Percentiles rank a stretch among this genome's conserved stretches.
Conservation (phyloP, 2,888 invertebrate species). For the Lasioglossum malachurum region DNA sequence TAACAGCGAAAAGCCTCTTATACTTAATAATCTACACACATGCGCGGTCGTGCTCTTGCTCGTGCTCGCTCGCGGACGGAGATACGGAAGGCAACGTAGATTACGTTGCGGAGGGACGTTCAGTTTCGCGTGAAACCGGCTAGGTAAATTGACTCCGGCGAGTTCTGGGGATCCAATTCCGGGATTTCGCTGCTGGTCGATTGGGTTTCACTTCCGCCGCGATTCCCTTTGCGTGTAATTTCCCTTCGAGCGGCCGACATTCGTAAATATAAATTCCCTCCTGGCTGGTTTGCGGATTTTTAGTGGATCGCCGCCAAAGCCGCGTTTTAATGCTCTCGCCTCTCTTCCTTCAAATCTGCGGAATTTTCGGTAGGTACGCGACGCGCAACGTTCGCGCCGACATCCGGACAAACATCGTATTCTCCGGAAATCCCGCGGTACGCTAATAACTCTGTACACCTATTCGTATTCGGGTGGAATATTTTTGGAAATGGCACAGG, state of each 20-base stretch:
- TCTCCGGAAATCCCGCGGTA: background rate
- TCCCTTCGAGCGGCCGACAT: constrained; percentile 48
- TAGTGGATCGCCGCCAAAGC: constrained; percentile 14
- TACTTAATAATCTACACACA: constrained; percentile 56
- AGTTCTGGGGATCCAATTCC: constrained; percentile 69
- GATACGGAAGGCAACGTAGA: constrained; percentile 23
- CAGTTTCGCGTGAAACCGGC: constrained; percentile 65
- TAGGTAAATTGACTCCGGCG: constrained; percentile 70
- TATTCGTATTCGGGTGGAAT: background rate
- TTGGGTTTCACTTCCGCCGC: constrained; percentile 68
- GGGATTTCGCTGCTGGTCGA: constrained; percentile 68
- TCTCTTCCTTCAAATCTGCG: background rate
- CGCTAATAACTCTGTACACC: background rate
- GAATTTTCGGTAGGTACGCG: background rate
- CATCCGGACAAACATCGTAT: background rate
- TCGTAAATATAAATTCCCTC: constrained; percentile 51
- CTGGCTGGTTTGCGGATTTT: constrained; percentile 12
- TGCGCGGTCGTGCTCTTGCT: background rate
- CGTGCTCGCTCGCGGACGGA: background rate
- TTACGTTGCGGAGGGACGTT: constrained; percentile 61
- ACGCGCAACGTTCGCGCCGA: background rate
- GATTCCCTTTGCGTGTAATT: constrained; percentile 71
- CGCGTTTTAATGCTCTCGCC: background rate
- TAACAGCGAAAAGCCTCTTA: constrained; percentile 57
- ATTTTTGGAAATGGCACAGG: background rate